Conservation (phyloP, 2,113 vertebrate species). For the Leucoraja erinaceus region DNA sequence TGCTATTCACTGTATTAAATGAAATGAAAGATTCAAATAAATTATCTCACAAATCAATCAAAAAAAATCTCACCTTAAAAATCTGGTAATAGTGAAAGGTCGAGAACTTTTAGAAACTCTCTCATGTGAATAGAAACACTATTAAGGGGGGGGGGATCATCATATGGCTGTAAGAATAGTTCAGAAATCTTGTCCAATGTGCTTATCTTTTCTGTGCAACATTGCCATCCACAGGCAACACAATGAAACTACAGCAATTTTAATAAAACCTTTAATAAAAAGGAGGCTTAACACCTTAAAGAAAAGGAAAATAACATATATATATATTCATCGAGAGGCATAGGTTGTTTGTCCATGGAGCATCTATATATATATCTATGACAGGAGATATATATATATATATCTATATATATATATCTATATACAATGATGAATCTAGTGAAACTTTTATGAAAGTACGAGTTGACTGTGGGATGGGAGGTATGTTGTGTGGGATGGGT, state of each 20-base stretch:
- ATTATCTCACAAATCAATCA: not conserved
- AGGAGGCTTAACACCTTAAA: not conserved
- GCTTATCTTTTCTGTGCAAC: not conserved
- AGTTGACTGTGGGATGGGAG: not conserved
- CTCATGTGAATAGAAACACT: not conserved
- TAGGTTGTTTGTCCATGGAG: too few species aligned
- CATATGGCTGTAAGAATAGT: not conserved
- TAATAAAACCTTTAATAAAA: not conserved
- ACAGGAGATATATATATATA: too few species aligned
- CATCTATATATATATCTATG: too few species aligned
- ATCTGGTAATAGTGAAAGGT: not conserved
- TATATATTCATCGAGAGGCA: not conserved
- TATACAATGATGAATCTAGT: not conserved
- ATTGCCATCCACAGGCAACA: constrained; percentile 25
- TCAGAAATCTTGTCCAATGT: not conserved
- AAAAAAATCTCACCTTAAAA: not conserved
- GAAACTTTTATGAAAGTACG: not conserved
- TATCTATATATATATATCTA: too few species aligned
- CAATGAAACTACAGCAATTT: not conserved
- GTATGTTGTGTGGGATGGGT: not conserved
- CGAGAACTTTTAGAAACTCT: not conserved
- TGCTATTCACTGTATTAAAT: not conserved
- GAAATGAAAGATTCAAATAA: not conserved
- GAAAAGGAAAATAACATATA: not conserved
- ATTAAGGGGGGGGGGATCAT: not conserved